Evolutionary conservation across 2,888 invertebrate genomes (phyloP), one percentile per base, ranked within the genome.

Genomic region (Limenitis camilla): DNA sequence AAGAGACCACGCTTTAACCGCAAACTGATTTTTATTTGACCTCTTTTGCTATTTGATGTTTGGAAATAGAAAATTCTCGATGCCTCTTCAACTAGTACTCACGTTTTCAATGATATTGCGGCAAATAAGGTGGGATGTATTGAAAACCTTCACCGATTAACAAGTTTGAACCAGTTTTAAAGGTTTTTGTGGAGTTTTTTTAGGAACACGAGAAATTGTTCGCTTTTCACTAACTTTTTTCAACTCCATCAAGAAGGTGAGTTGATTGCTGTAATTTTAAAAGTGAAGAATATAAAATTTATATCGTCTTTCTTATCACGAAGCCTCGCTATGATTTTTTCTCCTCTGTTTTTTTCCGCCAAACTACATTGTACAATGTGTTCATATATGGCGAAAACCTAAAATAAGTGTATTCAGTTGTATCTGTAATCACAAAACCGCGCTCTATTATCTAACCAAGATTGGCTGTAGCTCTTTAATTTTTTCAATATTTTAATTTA

Each of bases 151-250:
- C 40, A 40, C 27, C 33, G 44, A 41, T 53, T 49, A 53, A 53
- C 43, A 30, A 53, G 46, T 56, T 49, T 47, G 49, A 47, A 53
- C 52, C 46, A 56, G 53, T 56, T 56, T 43, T 30, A 31, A 49
- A 44, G 29, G 35, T 51, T 51, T 35, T 6, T 40, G 44, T 33
- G 33, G 30, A 29, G 29, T 33, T 33, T 38, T 39, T 33, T 33
- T 9, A 29, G 29, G 30, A n/a, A n/a, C n/a, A n/a, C n/a, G n/a
- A n/a, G n/a, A n/a, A n/a, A n/a, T n/a, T n/a, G n/a, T n/a, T n/a
- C n/a, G n/a, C 32, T 9, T 8, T 19, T 43, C 32, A 6, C 10
- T n/a, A 43, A 43, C 11, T 43, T 43, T 6, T 33, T 7, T 2
- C 33, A 10, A 43, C 19, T 9, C 7, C 2, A 19, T 2, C 3